Evolutionary conservation across 2,888 invertebrate species (phyloP).

Genomic region (Antheraea yamamai): DNA sequence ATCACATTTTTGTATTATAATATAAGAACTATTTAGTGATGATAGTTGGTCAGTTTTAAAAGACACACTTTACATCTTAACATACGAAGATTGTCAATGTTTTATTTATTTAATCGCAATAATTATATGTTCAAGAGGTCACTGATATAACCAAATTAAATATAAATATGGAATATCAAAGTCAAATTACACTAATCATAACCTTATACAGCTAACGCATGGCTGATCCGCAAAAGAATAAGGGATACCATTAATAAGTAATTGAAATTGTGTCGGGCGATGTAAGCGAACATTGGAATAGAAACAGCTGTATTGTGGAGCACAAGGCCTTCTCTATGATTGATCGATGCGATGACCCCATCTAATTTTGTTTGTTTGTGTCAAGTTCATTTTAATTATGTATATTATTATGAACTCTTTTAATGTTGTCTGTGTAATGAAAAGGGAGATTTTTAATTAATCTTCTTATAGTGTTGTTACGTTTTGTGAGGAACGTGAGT

Average conservation of each 20-base stretch:
- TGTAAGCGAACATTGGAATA: conserved; percentile 23
- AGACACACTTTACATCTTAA: too few species aligned
- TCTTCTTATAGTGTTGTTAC: not conserved
- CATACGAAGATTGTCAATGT: too few species aligned
- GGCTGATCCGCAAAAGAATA: conserved; percentile 15
- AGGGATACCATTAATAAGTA: conserved; percentile 16
- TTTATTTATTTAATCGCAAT: not conserved
- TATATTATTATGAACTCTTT: conserved; percentile 12
- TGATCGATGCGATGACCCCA: conserved; percentile 57
- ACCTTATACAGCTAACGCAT: not conserved
- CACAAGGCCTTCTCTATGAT: conserved; percentile 50
- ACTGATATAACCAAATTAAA: not conserved
- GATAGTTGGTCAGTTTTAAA: too few species aligned
- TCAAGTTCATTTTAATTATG: conserved; percentile 60
- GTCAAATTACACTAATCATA: not conserved
- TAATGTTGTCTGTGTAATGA: not conserved
- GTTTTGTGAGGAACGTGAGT: not conserved
- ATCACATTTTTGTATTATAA: too few species aligned
- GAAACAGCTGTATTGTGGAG: conserved; percentile 19
- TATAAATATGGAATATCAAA: not conserved
- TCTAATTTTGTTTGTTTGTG: conserved; percentile 48
- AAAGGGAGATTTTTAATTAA: not conserved
- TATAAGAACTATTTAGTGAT: too few species aligned
- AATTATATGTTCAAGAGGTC: not conserved
- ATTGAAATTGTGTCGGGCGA: conserved; percentile 16